A percentile compares a stretch with the other conserved stretches of the same genome.
Conservation (phyloP, 2,888 invertebrate genomes). For the Rhyacophila evoluta region DNA sequence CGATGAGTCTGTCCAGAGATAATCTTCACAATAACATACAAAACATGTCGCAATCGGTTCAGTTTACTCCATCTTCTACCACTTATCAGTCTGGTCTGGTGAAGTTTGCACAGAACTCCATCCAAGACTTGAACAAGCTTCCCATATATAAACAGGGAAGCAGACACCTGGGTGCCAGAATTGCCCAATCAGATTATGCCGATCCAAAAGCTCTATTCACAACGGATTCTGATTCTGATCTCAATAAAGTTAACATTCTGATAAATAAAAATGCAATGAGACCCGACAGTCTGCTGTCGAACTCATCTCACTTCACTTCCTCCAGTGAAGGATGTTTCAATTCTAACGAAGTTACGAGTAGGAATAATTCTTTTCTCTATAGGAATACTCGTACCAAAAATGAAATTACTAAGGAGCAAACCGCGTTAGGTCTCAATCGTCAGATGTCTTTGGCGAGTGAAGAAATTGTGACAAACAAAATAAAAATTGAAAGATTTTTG, state of each 20-base stretch:
- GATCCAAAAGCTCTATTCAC: constrained; percentile 79
- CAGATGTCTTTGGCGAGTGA: not conserved
- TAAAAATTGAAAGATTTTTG: not conserved
- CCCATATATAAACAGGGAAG: constrained; percentile 83
- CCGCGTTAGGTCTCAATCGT: not conserved
- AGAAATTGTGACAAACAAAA: not conserved
- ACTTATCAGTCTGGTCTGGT: constrained; percentile 18
- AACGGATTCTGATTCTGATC: constrained; percentile 61
- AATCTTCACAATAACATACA: constrained; percentile 29
- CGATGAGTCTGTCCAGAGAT: constrained; percentile 31
- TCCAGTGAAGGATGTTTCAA: constrained; percentile 66
- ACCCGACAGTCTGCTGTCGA: constrained; percentile 71
- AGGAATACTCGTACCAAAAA: constrained; percentile 28
- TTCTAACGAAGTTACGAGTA: constrained; percentile 20
- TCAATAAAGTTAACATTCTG: constrained; percentile 72
- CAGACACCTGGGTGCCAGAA: constrained; percentile 85
- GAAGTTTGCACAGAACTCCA: constrained; percentile 64
- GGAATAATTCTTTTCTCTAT: constrained; percentile 50
- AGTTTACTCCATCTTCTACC: constrained; percentile 27
- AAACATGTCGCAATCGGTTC: constrained; percentile 43
- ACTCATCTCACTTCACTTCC: constrained; percentile 70
- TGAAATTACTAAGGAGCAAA: not conserved
- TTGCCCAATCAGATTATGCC: constrained; percentile 89
- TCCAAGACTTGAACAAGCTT: constrained; percentile 66
- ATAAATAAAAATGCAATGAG: constrained; percentile 73